Base-by-base conservation (phyloP, 2,888 invertebrate species). In the Leptothorax acervorum region DNA sequence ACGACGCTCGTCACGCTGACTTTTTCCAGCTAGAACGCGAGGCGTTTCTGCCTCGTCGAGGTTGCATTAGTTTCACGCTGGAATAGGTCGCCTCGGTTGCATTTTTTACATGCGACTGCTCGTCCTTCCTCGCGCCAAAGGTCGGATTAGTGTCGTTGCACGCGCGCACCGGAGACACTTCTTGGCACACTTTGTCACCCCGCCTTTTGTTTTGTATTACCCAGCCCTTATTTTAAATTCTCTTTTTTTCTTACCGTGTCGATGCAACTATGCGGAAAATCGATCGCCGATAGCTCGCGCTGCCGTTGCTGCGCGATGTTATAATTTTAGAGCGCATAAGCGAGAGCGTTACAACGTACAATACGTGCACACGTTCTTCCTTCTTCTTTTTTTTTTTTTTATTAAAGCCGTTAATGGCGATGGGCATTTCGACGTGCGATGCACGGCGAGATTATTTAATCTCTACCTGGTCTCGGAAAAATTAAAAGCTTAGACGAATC, bases 141-240 rank as follows among this genome's bases (percentile, higher is more conserved):
- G 82, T 82, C 82, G 82, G 76, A 82, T 82, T 79, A 82, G 81
- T 79, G 82, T 78, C 82, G 82, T 82, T 82, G 82, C 81, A 81
- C 82, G 82, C 82, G 82, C 81, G 81, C 82, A 78, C 53, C 78
- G 78, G 35, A 71, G 76, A 79, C 82, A 82, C 82, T 82, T 79
- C 79, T 82, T 81, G 82, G 83, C 84, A 82, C 84, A 65, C 82
- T 84, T 84, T 76, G 75, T 74, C 15, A 23, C 57, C 71, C 63
- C 68, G 51, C 70, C 79, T 84, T 83, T 78, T 73, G 83, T 78
- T 83, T 76, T 71, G 71, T 60, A 75, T 78, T 78, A 78, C 53
- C 48, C 82, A 79, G 83, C 83, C 82, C 76, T 68, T 74, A 76
- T 70, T 84, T 81, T 74, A 74, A 76, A 35, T 62, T 79, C 78